These are phyloP conservation scores for Acanthiza pusilla DNA, from an alignment of 2,797 vertebrate genomes.

Conservation along the genomic window DNA sequence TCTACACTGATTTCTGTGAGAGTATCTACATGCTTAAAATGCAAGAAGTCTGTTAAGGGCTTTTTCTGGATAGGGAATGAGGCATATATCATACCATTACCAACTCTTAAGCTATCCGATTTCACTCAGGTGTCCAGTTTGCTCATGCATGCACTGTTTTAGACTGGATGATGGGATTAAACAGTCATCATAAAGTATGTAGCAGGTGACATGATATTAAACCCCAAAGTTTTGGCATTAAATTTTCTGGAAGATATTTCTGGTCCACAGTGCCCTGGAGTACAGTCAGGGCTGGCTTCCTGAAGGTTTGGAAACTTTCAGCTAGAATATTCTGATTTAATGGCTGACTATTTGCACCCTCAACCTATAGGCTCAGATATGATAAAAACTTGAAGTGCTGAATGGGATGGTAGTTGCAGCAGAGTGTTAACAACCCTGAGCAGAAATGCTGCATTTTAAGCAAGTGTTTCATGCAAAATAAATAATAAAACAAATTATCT, in stretches of 20 bases:
- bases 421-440: background rate
- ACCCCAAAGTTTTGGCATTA: background rate
- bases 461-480: background rate
- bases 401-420: background rate
- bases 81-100: background rate
- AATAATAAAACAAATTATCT: background rate
- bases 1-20: background rate
- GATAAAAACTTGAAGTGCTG: background rate
- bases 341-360: background rate
- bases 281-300: background rate
- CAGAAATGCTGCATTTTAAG: background rate
- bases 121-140: background rate
- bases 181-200: background rate
- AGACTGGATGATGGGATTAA: background rate
- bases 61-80: background rate
- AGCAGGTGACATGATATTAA: background rate
- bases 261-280: background rate
- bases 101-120: background rate
- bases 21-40: background rate
- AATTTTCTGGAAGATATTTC: background rate
- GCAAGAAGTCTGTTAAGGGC: background rate
- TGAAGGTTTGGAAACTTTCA: background rate
- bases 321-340: background rate
- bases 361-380: background rate
- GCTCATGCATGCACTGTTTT: background rate